Evolutionary conservation across 1,140 invertebrate genomes (phyloP), one percentile per base, ranked within the genome.

Genomic region (Heliconius hewitsoni): DNA sequence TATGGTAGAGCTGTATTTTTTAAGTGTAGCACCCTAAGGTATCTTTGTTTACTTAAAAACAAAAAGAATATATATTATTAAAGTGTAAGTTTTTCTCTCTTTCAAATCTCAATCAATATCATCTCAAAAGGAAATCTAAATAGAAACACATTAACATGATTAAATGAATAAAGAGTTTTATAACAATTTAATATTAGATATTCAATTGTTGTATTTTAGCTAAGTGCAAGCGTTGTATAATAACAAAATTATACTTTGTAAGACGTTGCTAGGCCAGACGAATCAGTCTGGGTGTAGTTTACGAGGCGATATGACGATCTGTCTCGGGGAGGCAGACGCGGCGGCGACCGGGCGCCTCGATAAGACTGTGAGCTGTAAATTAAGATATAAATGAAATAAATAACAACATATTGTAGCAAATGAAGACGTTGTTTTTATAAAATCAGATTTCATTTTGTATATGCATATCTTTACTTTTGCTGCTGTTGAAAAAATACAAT

Each of bases 301-400:
- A 89, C 84, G 88, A 89, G 86, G 88, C 86, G 87, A 91, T 91
- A 82, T 89, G 85, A 85, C 85, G 80, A 83, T 85, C 83, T 80
- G 80, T 79, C 77, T 71, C 70, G 76, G 77, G 82, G 82, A 78
- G 77, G 84, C 86, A 91, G 91, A 91, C 91, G 82, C 52, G 82
- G 39, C 85, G 91, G 90, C 91, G 82, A 74, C 76, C 27, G 39
- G 80, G 76, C 80, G 79, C 84, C 73, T 79, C 46, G 46, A 0
- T 79, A 86, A 84, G 84, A 83, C 80, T 87, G 84, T 70, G 57
- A 78, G 57, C 76, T 82, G 72, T 79, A 79, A 82, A 82, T 71
- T 81, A 73, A 71, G 74, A 74, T 72, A 55, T 77, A 77, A 66
- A n/a, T 52, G 57, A 52, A 72, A 72, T 66, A 30, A 27, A 72